phyloP scores from a whole-genome alignment of 2,888 invertebrate species.

The Erebia epiphron region DNA sequence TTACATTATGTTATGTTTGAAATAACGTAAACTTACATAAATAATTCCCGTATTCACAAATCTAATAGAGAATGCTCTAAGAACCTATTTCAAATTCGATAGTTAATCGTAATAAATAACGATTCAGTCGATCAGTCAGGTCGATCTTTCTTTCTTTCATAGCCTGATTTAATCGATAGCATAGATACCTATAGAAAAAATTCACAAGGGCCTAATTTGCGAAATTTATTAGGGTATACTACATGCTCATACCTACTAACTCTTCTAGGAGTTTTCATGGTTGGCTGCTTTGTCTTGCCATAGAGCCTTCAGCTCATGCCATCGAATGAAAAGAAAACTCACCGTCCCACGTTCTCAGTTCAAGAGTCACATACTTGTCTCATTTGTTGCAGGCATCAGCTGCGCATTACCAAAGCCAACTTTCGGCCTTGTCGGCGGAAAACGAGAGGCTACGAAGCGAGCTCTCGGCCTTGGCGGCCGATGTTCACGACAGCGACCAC shows the following conservation, averaged over 20 bases:
- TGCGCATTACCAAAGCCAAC: conserved; percentile 87
- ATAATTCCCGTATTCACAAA: background rate
- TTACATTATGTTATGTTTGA: background rate
- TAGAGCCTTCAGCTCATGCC: too few species aligned
- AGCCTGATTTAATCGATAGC: background rate
- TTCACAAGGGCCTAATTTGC: too few species aligned
- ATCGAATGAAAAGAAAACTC: too few species aligned
- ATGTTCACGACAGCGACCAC: conserved; percentile 85
- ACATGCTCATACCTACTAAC: too few species aligned
- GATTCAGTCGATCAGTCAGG: too few species aligned
- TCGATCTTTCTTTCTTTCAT: background rate
- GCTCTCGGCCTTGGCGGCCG: conserved; percentile 67
- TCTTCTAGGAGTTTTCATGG: too few species aligned
- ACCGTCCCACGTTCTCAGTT: too few species aligned
- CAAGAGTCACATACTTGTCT: background rate
- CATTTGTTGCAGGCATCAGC: conserved; percentile 83
- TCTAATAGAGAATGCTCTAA: background rate
- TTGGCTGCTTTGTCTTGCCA: too few species aligned
- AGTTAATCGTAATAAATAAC: background rate
- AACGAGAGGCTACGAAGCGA: conserved; percentile 86
- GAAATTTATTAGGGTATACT: too few species aligned
- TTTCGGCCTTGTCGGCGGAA: conserved; percentile 86
- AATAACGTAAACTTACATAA: background rate
- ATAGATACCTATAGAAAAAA: too few species aligned
- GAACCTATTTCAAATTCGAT: background rate